Percentiles rank a stretch among this genome's conserved stretches.
phyloP scores from a whole-genome alignment of 1,140 invertebrate genomes.

The Aleiodes sp. region DNA sequence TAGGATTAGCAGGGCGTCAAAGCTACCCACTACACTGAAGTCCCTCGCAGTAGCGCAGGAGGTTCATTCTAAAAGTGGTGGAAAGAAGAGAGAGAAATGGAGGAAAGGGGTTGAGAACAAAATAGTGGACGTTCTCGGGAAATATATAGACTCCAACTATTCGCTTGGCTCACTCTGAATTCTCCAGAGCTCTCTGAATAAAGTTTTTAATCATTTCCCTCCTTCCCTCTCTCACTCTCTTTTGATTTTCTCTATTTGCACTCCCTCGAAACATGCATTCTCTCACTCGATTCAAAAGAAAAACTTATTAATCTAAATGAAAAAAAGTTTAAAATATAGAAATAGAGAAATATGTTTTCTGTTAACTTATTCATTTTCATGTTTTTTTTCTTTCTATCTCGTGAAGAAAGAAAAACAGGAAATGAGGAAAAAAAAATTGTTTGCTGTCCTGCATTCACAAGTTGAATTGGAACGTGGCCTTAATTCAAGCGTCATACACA shows the following conservation, averaged over 20 bases:
- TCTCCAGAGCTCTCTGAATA: conserved; percentile 15
- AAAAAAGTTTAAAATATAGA: too few relatives aligned
- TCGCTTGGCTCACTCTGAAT: conserved; percentile 22
- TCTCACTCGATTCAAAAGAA: not conserved
- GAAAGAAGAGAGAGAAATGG: not conserved
- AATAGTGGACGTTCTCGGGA: not conserved
- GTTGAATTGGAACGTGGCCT: too few relatives aligned
- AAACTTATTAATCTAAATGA: not conserved
- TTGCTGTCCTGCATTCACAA: too few relatives aligned
- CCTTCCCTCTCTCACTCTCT: not conserved
- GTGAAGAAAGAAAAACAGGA: too few relatives aligned
- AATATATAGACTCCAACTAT: conserved; percentile 15
- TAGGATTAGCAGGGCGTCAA: conserved; percentile 30
- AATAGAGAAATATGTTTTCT: too few relatives aligned
- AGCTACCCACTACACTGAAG: conserved; percentile 24
- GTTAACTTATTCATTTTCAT: too few relatives aligned
- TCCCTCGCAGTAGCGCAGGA: too few relatives aligned
- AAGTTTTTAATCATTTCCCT: conserved; percentile 11
- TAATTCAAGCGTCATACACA: too few relatives aligned
- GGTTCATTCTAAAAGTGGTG: too few relatives aligned
- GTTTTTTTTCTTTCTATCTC: too few relatives aligned
- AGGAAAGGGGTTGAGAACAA: conserved; percentile 14
- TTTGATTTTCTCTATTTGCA: not conserved
- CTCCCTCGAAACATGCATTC: not conserved
- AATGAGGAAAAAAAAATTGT: too few relatives aligned